Evolutionary conservation across 2,888 invertebrate genomes (phyloP).

Genomic region (Nomada ferruginata): DNA sequence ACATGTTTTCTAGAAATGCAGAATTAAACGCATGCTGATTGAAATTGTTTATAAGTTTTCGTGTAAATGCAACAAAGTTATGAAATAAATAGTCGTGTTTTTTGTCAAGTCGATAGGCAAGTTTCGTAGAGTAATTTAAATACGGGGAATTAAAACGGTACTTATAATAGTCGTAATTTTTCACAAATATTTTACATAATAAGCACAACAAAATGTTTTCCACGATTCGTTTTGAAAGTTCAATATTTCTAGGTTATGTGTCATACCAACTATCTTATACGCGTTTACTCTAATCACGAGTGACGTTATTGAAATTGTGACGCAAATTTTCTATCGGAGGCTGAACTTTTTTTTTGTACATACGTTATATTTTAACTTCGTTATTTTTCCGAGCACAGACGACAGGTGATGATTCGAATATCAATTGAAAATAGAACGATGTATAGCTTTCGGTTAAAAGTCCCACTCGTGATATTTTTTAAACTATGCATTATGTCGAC

Average conservation of each 20-base stretch:
- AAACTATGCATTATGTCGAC: slow-evolving; percentile 21
- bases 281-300: slow-evolving; percentile 49
- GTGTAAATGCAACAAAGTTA: slow-evolving; percentile 35
- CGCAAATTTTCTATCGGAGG: slow-evolving; percentile 40
- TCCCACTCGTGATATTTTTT: slow-evolving; percentile 16
- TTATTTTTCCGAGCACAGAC: neutral
- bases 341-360: slow-evolving; percentile 35
- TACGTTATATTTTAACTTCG: slow-evolving; percentile 7
- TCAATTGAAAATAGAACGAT: slow-evolving; percentile 10
- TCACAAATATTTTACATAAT: slow-evolving; percentile 33
- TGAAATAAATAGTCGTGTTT: slow-evolving; percentile 41
- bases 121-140: neutral
- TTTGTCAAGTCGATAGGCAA: neutral
- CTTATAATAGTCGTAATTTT: slow-evolving; percentile 6
- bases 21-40: slow-evolving; percentile 41
- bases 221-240: slow-evolving; percentile 49
- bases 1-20: slow-evolving; percentile 20
- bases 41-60: slow-evolving; percentile 36
- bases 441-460: slow-evolving; percentile 4
- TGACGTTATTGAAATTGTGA: slow-evolving; percentile 50
- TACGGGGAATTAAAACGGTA: slow-evolving; percentile 5
- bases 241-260: slow-evolving; percentile 56
- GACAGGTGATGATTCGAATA: slow-evolving; percentile 5
- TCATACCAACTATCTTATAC: slow-evolving; percentile 50
- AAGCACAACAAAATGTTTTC: slow-evolving; percentile 47